These are phyloP conservation scores for Colletes collaris DNA, from an alignment of 2,888 invertebrate genomes.

Conservation along the genomic window DNA sequence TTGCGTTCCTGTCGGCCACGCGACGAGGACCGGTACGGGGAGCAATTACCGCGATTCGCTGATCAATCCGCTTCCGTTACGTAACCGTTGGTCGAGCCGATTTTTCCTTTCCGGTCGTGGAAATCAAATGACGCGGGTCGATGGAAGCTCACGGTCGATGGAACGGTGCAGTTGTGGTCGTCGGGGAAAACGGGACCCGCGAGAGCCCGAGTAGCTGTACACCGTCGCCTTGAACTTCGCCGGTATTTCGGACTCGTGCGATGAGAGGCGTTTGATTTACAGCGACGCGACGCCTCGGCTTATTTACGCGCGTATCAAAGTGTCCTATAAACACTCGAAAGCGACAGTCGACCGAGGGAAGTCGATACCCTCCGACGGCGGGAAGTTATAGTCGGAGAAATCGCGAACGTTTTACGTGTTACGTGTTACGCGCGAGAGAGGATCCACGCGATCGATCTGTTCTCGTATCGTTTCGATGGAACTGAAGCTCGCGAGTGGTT, in stretches of 20 bases:
- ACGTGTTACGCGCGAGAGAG: background rate
- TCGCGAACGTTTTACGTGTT: background rate
- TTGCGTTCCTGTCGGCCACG: conserved; percentile 4
- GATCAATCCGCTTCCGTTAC: conserved; percentile 11
- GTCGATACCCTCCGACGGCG: background rate
- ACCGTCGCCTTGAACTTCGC: background rate
- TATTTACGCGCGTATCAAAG: background rate
- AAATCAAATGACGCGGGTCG: background rate
- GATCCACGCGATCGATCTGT: background rate
- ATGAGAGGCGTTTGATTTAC: background rate
- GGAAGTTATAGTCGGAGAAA: background rate
- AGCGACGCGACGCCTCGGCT: background rate
- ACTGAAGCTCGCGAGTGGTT: background rate
- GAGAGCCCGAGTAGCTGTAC: background rate
- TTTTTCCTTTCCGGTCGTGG: background rate
- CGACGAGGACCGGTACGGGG: background rate
- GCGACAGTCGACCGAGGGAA: background rate
- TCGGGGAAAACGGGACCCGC: background rate
- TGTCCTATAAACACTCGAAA: background rate
- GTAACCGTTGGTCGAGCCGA: background rate
- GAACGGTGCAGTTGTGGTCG: background rate
- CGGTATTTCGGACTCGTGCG: background rate
- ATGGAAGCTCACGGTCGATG: background rate
- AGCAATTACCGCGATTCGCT: background rate
- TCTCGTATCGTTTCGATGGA: background rate